Percentiles rank a stretch among this genome's conserved stretches.
Conservation (phyloP, 2,113 vertebrate genomes). For the Phaetusa simplex region DNA sequence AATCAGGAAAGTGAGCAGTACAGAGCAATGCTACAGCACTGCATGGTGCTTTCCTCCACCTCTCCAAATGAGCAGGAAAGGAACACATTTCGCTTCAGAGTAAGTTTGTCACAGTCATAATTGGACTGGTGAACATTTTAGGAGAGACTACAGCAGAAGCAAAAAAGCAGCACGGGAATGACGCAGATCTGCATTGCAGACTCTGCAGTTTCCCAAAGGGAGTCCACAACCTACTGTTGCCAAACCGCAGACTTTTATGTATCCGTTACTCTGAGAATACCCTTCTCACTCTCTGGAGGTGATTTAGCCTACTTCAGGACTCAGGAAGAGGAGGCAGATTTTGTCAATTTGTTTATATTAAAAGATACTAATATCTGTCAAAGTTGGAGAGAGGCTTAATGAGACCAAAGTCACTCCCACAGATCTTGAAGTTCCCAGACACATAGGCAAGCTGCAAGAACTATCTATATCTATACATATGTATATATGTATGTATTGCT, state of each 20-base stretch:
- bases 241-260: background rate
- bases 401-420: background rate
- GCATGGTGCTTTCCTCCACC: background rate
- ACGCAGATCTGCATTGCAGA: constrained; percentile 39
- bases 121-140: background rate
- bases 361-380: background rate
- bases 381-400: background rate
- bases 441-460: background rate
- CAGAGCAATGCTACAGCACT: background rate
- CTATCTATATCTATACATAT: background rate
- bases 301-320: background rate
- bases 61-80: background rate
- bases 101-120: background rate
- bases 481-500: background rate
- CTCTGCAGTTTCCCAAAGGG: background rate
- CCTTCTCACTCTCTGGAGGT: background rate
- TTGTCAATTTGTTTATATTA: background rate
- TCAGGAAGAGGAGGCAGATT: background rate
- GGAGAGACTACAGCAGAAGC: background rate
- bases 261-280: background rate
- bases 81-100: background rate
- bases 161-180: background rate
- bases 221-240: background rate
- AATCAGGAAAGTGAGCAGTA: background rate
- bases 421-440: background rate